Base-by-base conservation (phyloP, 2,888 invertebrate species). In the Acronicta alni region DNA sequence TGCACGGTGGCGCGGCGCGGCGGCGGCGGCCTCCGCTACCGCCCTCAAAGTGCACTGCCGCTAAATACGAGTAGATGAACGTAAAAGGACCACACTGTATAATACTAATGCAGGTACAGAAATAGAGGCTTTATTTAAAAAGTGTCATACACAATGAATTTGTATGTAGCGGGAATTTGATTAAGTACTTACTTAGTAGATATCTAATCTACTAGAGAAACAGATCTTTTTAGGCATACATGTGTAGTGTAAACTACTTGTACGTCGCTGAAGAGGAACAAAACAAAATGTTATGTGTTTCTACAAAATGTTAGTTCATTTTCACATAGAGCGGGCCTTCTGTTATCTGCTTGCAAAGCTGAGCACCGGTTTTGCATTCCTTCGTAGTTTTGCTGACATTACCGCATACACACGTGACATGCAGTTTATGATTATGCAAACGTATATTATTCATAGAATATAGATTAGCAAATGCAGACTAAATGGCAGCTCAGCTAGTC, bases 371-470 rank as follows among this genome's bases (percentile, higher is more conserved):
- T 51, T 54, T 46, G 43, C 61, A 73, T 68, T 61, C 74, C 30
- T 20, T 8, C 10, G 43, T 32, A 23, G 62, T 35, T 12, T 17
- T 14, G 8, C 45, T 54, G 53, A 37, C 49, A 35, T 16, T 23
- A 18, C 38, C 17, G 41, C 67, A 39, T 37, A 30, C 2, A 9
- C 30, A 23, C 16, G 39, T 18, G 49, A 41, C 49, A 23, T 46
- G 46, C 37, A 41, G 35, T 41, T 62, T 60, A 68, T 68, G 49
- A 73, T 68, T 68, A 61, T 67, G 49, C 49, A 68, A 51, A 47
- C 46, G 17, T 60, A 23, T 37, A 67, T 54, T 43, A 67, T 72
- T 72, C 44, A 18, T 35, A n/a, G 60, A 58, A 67, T 67, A 44
- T 67, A 58, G 30, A 73, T 49, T 72, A 32, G 49, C n/a, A 9